A percentile compares a stretch with the other conserved stretches of the same genome.
Evolutionary conservation across 2,113 vertebrate species (phyloP).

Genomic region (Eublepharis macularius): DNA sequence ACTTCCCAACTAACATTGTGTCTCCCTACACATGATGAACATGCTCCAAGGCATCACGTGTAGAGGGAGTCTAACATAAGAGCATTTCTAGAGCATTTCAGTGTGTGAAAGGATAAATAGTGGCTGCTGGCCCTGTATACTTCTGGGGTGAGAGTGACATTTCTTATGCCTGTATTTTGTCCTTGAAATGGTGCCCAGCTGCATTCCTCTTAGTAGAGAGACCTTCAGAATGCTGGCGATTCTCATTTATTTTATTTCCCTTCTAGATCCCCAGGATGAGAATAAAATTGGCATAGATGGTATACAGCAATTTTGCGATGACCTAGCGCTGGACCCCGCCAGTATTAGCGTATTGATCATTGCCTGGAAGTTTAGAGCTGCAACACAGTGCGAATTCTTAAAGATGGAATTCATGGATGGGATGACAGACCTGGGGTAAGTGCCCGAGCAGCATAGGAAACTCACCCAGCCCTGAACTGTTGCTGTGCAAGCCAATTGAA

Average conservation of each 20-base stretch:
- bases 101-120: not conserved
- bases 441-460: not conserved
- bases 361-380: slow-evolving; percentile 86
- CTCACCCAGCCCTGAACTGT: not conserved
- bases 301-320: slow-evolving; percentile 88
- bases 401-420: slow-evolving; percentile 87
- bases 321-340: slow-evolving; percentile 84
- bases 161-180: not conserved
- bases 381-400: slow-evolving; percentile 86
- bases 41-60: too few relatives aligned
- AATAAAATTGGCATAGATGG: slow-evolving; percentile 90
- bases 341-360: slow-evolving; percentile 86
- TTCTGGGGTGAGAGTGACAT: not conserved
- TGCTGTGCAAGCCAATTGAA: fast-evolving
- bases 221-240: not conserved
- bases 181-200: not conserved
- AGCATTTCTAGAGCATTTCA: not conserved
- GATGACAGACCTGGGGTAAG: slow-evolving; percentile 86
- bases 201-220: not conserved
- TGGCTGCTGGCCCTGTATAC: not conserved
- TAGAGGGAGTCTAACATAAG: too few relatives aligned
- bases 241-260: slow-evolving; percentile 35
- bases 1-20: too few relatives aligned
- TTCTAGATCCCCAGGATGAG: slow-evolving; percentile 85
- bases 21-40: too few relatives aligned